These are phyloP conservation scores for Helleia helle DNA, from an alignment of 2,888 invertebrate genomes.

Conservation along the genomic window DNA sequence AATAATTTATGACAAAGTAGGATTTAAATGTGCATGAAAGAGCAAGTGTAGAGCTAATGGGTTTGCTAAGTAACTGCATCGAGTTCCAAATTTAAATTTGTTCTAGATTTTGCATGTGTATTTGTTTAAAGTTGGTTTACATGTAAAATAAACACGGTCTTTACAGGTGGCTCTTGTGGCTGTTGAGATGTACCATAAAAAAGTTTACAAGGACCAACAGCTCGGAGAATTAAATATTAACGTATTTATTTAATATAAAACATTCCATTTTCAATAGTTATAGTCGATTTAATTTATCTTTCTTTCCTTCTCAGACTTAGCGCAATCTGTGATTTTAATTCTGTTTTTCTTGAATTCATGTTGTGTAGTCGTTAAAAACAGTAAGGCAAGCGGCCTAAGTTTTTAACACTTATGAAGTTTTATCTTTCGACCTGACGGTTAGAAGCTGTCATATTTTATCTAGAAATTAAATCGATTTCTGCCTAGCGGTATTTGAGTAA, in stretches of 20 bases:
- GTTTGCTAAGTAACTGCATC: constrained; percentile 1
- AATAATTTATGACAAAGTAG: not conserved
- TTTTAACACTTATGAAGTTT: not conserved
- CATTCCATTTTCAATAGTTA: constrained; percentile 7
- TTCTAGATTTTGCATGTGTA: constrained; percentile 4
- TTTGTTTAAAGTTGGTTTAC: not conserved
- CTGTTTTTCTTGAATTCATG: not conserved
- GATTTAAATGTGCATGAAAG: constrained; percentile 2
- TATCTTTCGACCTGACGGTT: constrained; percentile 1
- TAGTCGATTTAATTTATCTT: not conserved
- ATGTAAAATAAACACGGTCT: constrained; percentile 13
- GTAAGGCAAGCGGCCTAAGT: not conserved
- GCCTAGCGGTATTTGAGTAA: not conserved
- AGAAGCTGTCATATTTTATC: constrained; percentile 1
- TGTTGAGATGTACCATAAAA: constrained; percentile 22
- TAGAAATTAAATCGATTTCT: not conserved
- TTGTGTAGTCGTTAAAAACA: not conserved
- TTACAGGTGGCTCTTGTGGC: constrained; percentile 25
- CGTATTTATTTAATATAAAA: constrained; percentile 1
- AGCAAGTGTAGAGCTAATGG: constrained; percentile 3
- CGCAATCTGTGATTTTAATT: constrained; percentile 1
- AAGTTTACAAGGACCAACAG: constrained; percentile 17
- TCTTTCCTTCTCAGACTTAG: not conserved
- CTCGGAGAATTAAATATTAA: constrained; percentile 11
- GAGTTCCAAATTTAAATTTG: not conserved